A percentile compares a stretch with the other conserved stretches of the same genome.
Evolutionary conservation across 1,140 invertebrate species (phyloP).

Genomic region (Drosophila ficusphila): DNA sequence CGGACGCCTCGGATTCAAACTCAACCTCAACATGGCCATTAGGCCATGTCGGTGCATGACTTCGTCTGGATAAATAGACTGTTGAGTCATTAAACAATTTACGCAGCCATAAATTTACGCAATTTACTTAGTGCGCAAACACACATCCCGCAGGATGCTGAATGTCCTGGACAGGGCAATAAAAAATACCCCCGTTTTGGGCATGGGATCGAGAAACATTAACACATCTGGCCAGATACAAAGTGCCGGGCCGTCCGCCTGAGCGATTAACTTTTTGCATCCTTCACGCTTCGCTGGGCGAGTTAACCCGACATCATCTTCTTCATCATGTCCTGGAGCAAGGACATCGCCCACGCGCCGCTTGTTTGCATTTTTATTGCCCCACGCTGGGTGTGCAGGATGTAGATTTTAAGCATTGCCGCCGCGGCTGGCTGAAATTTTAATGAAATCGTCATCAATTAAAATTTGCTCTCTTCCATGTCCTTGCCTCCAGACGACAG

Average conservation of each 20-base stretch:
- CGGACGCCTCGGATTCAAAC: constrained; percentile 20
- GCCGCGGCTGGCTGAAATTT: constrained; percentile 44
- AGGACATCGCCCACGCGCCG: constrained; percentile 42
- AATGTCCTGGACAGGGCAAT: constrained; percentile 53
- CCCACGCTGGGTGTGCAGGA: constrained; percentile 38
- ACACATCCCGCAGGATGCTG: constrained; percentile 38
- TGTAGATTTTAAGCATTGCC: constrained; percentile 59
- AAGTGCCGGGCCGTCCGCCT: constrained; percentile 66
- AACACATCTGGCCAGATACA: constrained; percentile 80
- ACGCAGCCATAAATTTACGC: constrained; percentile 83
- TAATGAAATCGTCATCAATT: constrained; percentile 84
- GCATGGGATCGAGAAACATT: constrained; percentile 51
- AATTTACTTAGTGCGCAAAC: constrained; percentile 76
- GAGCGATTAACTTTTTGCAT: constrained; percentile 82
- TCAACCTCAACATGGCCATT: constrained; percentile 60
- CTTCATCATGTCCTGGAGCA: constrained; percentile 23
- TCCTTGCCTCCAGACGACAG: constrained; percentile 49
- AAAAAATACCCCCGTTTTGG: constrained; percentile 67
- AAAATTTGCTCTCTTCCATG: constrained; percentile 72
- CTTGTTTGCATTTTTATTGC: constrained; percentile 75
- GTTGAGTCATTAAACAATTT: constrained; percentile 84
- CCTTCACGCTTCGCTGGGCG: constrained; percentile 64
- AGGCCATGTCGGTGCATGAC: constrained; percentile 64
- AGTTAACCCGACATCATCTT: constrained; percentile 25
- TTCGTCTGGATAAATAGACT: constrained; percentile 69